These are phyloP conservation scores for Psix sp. DNA, from an alignment of 1,140 invertebrate genomes.

Conservation along the genomic window DNA sequence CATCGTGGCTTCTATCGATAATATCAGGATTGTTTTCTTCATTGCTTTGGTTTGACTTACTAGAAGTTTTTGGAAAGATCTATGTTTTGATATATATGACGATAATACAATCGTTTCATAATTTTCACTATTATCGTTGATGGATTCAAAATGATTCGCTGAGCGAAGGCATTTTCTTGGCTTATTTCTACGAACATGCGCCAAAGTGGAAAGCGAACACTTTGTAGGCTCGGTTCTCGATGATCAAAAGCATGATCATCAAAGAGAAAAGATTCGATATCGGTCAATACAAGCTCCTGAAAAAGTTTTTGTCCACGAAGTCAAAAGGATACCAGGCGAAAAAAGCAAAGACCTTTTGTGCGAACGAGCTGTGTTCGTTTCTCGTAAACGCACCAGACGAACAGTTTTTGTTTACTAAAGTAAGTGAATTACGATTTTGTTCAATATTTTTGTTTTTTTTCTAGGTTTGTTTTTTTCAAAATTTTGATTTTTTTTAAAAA, in stretches of 20 bases:
- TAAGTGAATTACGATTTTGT: neutral
- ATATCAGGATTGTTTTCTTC: too few species aligned
- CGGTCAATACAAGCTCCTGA: neutral
- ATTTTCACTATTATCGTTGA: too few species aligned
- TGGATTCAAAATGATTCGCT: too few species aligned
- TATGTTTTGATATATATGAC: too few species aligned
- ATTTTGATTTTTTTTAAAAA: conserved; percentile 3
- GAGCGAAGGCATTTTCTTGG: conserved; percentile 1
- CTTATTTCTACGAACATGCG: conserved; percentile 1
- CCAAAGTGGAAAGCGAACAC: conserved; percentile 7
- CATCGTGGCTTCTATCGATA: too few species aligned
- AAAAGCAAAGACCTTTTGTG: neutral
- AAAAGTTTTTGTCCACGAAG: neutral
- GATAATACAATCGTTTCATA: too few species aligned
- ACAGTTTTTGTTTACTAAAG: neutral
- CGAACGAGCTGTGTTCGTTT: neutral
- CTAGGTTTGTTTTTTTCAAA: neutral
- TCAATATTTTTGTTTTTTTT: conserved; percentile 4
- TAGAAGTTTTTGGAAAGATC: too few species aligned
- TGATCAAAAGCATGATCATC: neutral
- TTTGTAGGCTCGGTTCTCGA: conserved; percentile 3
- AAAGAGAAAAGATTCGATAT: neutral
- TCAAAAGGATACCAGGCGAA: neutral
- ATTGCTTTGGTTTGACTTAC: too few species aligned
- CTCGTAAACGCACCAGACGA: neutral